phyloP scores from a whole-genome alignment of 2,888 invertebrate genomes.

The Oscheius sp. region DNA sequence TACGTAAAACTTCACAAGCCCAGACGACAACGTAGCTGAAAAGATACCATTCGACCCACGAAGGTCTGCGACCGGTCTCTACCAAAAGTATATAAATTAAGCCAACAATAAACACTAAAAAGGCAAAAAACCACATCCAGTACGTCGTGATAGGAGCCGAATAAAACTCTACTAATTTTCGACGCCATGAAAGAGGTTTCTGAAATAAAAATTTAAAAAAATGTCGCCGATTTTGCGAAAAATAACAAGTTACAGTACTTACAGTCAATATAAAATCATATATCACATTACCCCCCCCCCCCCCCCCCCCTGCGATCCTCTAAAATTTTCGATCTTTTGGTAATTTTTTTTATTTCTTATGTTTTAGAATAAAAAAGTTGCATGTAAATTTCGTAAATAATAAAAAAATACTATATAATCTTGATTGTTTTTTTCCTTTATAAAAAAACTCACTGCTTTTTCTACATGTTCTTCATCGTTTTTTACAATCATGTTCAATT shows the following conservation, averaged over 20 bases:
- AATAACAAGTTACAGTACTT: background rate
- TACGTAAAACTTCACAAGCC: slow-evolving; percentile 63
- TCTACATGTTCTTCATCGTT: background rate
- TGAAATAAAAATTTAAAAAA: too few species aligned
- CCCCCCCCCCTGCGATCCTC: too few species aligned
- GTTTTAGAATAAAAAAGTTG: too few species aligned
- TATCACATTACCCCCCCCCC: too few species aligned
- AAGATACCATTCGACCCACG: slow-evolving; percentile 63
- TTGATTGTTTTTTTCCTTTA: too few species aligned
- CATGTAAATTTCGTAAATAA: too few species aligned
- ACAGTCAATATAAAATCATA: too few species aligned
- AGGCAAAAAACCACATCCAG: slow-evolving; percentile 86
- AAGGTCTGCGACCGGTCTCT: slow-evolving; percentile 42
- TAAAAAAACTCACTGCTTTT: too few species aligned
- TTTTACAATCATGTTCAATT: background rate
- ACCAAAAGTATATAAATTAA: slow-evolving; percentile 65
- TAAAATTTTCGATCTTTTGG: too few species aligned
- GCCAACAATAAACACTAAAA: slow-evolving; percentile 58
- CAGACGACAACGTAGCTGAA: slow-evolving; percentile 65
- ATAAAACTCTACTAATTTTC: slow-evolving; percentile 89
- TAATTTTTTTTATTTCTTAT: too few species aligned
- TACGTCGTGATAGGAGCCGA: slow-evolving; percentile 98
- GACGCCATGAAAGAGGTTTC: slow-evolving; percentile 58
- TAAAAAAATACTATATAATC: too few species aligned
- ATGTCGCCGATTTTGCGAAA: slow-evolving; percentile 10